A percentile compares a stretch with the other conserved stretches of the same genome.
Evolutionary conservation across 2,888 invertebrate species (phyloP).

Genomic region (Amphipyra tragopoginis): DNA sequence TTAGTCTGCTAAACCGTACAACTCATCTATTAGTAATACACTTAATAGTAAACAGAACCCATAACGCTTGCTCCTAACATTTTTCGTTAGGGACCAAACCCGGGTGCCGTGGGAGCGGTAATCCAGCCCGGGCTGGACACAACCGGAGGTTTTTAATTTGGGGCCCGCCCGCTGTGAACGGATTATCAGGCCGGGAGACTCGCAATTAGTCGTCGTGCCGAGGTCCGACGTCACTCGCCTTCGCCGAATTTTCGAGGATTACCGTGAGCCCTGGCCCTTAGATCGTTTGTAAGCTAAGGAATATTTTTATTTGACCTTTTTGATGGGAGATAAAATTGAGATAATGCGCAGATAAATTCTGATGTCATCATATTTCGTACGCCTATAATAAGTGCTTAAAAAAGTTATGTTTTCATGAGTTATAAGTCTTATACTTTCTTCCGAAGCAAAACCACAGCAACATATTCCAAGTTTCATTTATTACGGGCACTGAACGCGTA

Average conservation of each 20-base stretch:
- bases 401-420: conserved; percentile 12
- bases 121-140: conserved; percentile 78
- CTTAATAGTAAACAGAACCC: conserved; percentile 26
- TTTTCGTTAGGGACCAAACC: conserved; percentile 60
- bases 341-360: conserved; percentile 7
- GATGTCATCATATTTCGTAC: neutral
- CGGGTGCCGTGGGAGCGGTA: conserved; percentile 76
- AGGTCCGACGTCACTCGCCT: conserved; percentile 70
- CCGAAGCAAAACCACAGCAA: conserved; percentile 49
- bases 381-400: conserved; percentile 1
- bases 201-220: conserved; percentile 84
- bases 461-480: conserved; percentile 51
- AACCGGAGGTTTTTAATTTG: conserved; percentile 87
- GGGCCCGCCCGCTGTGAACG: conserved; percentile 86
- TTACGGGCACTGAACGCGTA: conserved; percentile 58
- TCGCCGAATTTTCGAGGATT: conserved; percentile 73
- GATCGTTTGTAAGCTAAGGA: conserved; percentile 54
- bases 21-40: neutral
- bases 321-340: no score
- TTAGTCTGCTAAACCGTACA: no score
- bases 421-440: conserved; percentile 24
- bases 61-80: conserved; percentile 33
- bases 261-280: conserved; percentile 60
- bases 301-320: conserved; percentile 27
- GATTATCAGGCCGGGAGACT: conserved; percentile 83